Conservation (phyloP, 92 coral and sea anemone species). For the Siderastrea radians region DNA sequence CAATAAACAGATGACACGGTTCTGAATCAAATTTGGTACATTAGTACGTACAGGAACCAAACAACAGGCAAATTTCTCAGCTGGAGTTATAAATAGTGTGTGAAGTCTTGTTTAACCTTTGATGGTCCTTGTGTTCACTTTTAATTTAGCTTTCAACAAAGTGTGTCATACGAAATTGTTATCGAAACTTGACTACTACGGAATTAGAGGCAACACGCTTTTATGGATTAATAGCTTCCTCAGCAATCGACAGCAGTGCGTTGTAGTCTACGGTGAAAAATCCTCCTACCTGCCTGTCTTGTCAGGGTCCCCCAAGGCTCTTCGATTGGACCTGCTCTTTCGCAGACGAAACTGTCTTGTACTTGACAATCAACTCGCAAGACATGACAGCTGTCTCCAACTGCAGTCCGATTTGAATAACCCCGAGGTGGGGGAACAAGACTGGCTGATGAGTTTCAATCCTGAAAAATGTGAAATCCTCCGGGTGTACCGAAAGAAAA, state of each 20-base stretch:
- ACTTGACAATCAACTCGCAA: neutral
- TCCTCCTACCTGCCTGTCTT: slow-evolving; percentile 24
- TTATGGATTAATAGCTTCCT: slow-evolving; percentile 29
- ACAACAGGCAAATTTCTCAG: too few species aligned
- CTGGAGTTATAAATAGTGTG: too few species aligned
- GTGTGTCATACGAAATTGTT: neutral
- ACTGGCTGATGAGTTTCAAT: slow-evolving; percentile 1
- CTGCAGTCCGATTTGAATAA: neutral
- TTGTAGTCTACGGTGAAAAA: slow-evolving; percentile 29
- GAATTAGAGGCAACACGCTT: slow-evolving; percentile 6
- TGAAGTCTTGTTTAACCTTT: too few species aligned
- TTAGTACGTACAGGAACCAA: too few species aligned
- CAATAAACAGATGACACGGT: too few species aligned
- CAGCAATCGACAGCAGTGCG: slow-evolving; percentile 28
- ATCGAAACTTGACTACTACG: neutral
- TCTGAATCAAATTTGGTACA: too few species aligned
- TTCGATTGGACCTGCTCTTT: neutral
- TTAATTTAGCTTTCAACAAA: neutral
- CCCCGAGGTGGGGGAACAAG: neutral
- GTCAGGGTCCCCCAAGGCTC: slow-evolving; percentile 13
- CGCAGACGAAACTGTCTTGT: slow-evolving; percentile 14
- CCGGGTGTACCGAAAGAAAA: neutral
- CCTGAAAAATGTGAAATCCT: slow-evolving; percentile 26
- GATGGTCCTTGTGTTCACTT: neutral
- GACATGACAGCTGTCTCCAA: slow-evolving; percentile 22